These are phyloP conservation scores for Odiellus spinosus DNA, from an alignment of 2,888 invertebrate genomes.

Conservation along the genomic window DNA sequence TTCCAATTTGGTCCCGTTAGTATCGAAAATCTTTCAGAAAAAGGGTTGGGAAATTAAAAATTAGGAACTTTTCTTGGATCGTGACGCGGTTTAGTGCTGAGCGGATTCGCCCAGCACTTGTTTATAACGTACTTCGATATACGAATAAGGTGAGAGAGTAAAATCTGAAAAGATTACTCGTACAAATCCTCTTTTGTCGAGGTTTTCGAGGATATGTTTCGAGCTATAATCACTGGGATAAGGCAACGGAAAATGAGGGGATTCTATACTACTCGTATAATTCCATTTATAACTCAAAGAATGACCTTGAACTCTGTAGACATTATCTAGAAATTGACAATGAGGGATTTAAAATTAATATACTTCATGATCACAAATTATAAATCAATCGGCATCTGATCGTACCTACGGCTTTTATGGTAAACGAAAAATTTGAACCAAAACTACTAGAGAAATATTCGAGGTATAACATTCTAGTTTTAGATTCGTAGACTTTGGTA, in stretches of 20 bases:
- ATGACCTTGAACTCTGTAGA: constrained; percentile 14
- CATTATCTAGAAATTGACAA: constrained; percentile 10
- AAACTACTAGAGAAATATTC: too few relatives aligned
- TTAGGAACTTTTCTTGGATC: not conserved
- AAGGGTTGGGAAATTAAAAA: constrained; percentile 3
- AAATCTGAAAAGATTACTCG: constrained; percentile 50
- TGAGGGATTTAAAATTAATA: too few relatives aligned
- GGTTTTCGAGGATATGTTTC: constrained; percentile 45
- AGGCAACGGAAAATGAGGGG: constrained; percentile 49
- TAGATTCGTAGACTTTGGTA: too few relatives aligned
- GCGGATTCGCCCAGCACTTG: too few relatives aligned
- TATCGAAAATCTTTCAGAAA: constrained; percentile 43
- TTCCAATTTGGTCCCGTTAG: constrained; percentile 46
- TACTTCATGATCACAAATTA: too few relatives aligned
- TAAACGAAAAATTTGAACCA: too few relatives aligned
- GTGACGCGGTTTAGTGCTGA: too few relatives aligned
- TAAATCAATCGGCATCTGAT: too few relatives aligned
- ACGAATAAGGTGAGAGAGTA: constrained; percentile 45
- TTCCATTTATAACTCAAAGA: constrained; percentile 10
- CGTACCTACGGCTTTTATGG: too few relatives aligned
- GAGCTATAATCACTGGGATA: constrained; percentile 49
- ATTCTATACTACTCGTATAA: constrained; percentile 37
- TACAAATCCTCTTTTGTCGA: constrained; percentile 39
- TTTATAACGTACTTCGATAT: constrained; percentile 47
- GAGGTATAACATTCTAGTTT: too few relatives aligned